Evolutionary conservation across 2,888 invertebrate genomes (phyloP).

Genomic region (Alviniconcha strummeri): DNA sequence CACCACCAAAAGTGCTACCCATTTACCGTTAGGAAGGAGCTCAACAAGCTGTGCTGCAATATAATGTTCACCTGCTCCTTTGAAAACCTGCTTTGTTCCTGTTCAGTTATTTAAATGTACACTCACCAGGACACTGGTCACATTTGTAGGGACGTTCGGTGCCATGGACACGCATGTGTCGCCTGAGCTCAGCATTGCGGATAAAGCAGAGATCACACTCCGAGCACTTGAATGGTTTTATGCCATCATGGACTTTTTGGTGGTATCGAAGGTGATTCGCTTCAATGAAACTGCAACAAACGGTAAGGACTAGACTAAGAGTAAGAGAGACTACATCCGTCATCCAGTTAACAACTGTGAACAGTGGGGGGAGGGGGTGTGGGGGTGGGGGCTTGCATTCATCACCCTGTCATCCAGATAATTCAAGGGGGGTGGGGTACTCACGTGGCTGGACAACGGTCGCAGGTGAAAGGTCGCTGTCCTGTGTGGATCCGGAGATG

Average conservation of each 20-base stretch:
- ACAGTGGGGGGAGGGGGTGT: too few relatives aligned
- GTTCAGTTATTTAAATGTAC: too few relatives aligned
- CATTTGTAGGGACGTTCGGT: constrained; percentile 31
- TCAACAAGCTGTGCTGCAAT: too few relatives aligned
- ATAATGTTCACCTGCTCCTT: too few relatives aligned
- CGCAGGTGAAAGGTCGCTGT: constrained; percentile 22
- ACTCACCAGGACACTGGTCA: constrained; percentile 28
- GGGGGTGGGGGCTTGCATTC: too few relatives aligned
- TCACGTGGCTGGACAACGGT: constrained; percentile 22
- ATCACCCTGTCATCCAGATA: too few relatives aligned
- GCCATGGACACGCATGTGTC: constrained; percentile 35
- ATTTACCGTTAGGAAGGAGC: too few relatives aligned
- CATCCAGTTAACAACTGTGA: too few relatives aligned
- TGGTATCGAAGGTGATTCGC: constrained; percentile 35
- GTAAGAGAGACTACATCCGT: too few relatives aligned
- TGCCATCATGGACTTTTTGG: constrained; percentile 39
- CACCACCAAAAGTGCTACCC: too few relatives aligned
- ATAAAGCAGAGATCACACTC: constrained; percentile 37
- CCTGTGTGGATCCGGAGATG: constrained; percentile 25
- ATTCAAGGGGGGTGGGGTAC: too few relatives aligned
- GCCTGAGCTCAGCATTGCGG: constrained; percentile 37
- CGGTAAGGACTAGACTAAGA: background rate
- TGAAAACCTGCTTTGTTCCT: too few relatives aligned
- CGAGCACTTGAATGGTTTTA: constrained; percentile 37
- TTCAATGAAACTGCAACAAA: constrained; percentile 22